Conservation (phyloP, 92 coral and sea anemone species). For the Epizoanthus rinbou region DNA sequence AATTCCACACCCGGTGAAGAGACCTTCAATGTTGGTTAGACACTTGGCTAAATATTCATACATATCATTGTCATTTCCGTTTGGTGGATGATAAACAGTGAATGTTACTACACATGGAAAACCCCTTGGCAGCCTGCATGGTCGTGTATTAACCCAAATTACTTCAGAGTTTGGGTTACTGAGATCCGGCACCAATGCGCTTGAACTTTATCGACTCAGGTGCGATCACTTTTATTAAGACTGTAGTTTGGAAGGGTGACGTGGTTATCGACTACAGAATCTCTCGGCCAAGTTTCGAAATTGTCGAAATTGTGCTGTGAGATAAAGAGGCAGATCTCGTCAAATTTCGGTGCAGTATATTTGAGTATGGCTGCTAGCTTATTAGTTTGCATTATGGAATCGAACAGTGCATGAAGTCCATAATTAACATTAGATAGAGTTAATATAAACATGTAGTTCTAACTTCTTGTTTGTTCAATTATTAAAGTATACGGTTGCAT, state of each 20-base stretch:
- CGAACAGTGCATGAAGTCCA: too few relatives aligned
- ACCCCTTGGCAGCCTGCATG: slow-evolving; percentile 6
- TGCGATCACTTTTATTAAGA: slow-evolving; percentile 28
- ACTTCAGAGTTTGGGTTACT: slow-evolving; percentile 29
- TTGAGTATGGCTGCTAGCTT: too few relatives aligned
- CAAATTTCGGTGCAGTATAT: slow-evolving; percentile 17
- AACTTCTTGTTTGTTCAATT: too few relatives aligned
- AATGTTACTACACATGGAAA: neutral
- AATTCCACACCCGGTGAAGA: slow-evolving; percentile 39
- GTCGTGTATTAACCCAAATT: slow-evolving; percentile 30
- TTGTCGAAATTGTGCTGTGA: slow-evolving; percentile 28
- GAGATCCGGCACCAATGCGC: neutral
- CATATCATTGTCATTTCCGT: slow-evolving; percentile 7
- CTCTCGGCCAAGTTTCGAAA: slow-evolving; percentile 45
- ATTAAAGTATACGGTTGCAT: too few relatives aligned
- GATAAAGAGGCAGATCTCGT: slow-evolving; percentile 36
- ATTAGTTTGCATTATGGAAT: too few relatives aligned
- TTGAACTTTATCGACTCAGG: neutral
- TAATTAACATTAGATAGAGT: too few relatives aligned
- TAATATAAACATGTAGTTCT: too few relatives aligned
- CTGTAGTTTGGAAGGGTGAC: slow-evolving; percentile 24
- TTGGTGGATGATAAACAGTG: slow-evolving; percentile 31
- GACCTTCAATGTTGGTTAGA: slow-evolving; percentile 9
- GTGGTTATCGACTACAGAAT: slow-evolving; percentile 34
- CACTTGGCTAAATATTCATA: slow-evolving; percentile 8